Evolutionary conservation across 2,113 vertebrate species (phyloP), one percentile per base, ranked within the genome.

Genomic region (Mormyrus iriodes): DNA sequence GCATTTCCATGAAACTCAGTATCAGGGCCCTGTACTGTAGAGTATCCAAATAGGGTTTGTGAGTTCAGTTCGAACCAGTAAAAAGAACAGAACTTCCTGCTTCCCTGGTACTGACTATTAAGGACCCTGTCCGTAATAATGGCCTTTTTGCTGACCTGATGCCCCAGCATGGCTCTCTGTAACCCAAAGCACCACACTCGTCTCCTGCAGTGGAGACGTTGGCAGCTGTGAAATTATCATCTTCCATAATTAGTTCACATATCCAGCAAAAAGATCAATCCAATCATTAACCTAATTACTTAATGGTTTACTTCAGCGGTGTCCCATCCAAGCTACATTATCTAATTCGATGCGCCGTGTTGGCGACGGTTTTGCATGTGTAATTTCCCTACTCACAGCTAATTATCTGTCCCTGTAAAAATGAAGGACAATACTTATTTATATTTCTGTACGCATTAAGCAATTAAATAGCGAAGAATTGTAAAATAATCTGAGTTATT

Each of bases 251-350:
- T 94, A 95, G 95, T 95, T 96, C 94, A 93, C 90, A 92, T 93
- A 88, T 83, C 92, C 94, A 94, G 94, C 95, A 95, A 94, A 94
- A 92, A 91, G 84, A 84, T 24, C 88, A 83, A 87, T 92, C 92
- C 92, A 92, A 94, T 95, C 96, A 92, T 96, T 96, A 95, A 94
- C 94, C 89, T 94, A 95, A 96, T 96, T 95, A 95, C 94, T 95
- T 96, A 95, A 96, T 96, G 95, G 95, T 95, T 95, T 95, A 93
- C 94, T 96, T 95, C 93, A 93, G 93, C 94, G 84, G 91, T 87
- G 12, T 93, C 91, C 94, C 90, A 85, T 88, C 91, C 94, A 91
- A 92, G 94, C 95, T 93, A 93, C 86, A 91, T 58, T 39, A 58
- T 58, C 31, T 96, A 86, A 95, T 95, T 94, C 94, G 94, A 95